Evolutionary conservation across 2,797 vertebrate genomes (phyloP), one percentile per base, ranked within the genome.

Genomic region (Tadarida brasiliensis): DNA sequence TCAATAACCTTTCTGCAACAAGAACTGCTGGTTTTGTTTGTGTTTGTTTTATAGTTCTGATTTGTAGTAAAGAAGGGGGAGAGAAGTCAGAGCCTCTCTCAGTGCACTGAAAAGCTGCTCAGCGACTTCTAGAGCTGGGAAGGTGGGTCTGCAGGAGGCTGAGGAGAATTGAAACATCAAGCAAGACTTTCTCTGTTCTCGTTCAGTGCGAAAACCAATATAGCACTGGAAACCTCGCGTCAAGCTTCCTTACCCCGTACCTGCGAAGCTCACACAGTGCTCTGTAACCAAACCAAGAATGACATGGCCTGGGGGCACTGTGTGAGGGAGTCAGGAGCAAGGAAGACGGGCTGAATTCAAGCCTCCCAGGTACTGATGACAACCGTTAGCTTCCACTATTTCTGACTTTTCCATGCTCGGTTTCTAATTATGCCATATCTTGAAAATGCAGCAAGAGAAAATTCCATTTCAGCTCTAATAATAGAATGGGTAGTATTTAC

Each of bases 341-440:
- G 98, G 94, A 96, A 91, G 87, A 89, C 87, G 92, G 97, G 78
- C 90, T 78, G 96, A 97, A 97, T 98, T 86, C 90, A 90, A 94
- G 78, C 87, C 95, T 95, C 83, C 88, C 93, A 93, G 81, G 70
- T 96, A 35, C 91, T 94, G 94, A 96, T 91, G 96, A 95, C 95
- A 95, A 89, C 95, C 20, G 35, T 89, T 82, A 92, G 73, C 85
- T 97, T 86, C 96, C 88, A 94, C 96, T 97, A 65, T 95, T 98
- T 98, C 97, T 97, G 93, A 96, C 95, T 98, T 97, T 61, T 81
- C 83, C 84, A 28, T 95, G 94, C 78, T 95, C 83, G n/a, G 96
- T 97, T 97, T 97, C 97, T 96, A 97, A 98, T 98, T 98, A 98
- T 97, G 95, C 96, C 96, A 96, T 97, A 98, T 98, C 94, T 97